phyloP scores from a whole-genome alignment of 2,888 invertebrate species.

The Schizotus pectinicornis region DNA sequence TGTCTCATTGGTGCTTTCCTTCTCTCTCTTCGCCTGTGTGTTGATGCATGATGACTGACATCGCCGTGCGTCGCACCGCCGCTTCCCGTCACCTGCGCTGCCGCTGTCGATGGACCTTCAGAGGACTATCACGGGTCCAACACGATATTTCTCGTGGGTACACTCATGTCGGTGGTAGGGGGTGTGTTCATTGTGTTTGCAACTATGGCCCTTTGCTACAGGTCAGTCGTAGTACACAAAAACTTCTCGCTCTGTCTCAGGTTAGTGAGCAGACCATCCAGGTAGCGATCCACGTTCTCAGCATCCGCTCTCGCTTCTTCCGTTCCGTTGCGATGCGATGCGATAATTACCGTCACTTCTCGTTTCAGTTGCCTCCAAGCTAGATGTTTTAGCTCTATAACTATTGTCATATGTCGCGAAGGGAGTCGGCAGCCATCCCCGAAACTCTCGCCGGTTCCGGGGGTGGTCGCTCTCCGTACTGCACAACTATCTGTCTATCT shows the following conservation, averaged over 20 bases:
- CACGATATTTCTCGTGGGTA: slow-evolving; percentile 96
- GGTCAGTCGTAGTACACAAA: slow-evolving; percentile 99
- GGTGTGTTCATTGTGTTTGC: slow-evolving; percentile 99
- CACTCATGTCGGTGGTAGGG: slow-evolving; percentile 98
- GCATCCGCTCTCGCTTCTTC: slow-evolving; percentile 55
- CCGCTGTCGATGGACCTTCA: slow-evolving; percentile 62
- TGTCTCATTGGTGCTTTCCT: slow-evolving; percentile 63
- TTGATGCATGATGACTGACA: slow-evolving; percentile 62
- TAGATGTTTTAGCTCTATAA: slow-evolving; percentile 50
- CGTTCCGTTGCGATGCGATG: slow-evolving; percentile 39
- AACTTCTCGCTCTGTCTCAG: slow-evolving; percentile 98
- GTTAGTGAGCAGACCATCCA: slow-evolving; percentile 90
- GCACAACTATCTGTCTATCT: neutral
- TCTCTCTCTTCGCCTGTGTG: slow-evolving; percentile 64
- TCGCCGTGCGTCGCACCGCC: slow-evolving; percentile 45
- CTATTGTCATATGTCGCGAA: neutral
- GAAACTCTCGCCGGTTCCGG: too few species aligned
- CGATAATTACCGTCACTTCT: slow-evolving; percentile 21
- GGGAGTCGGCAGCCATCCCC: too few species aligned
- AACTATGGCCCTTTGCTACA: slow-evolving; percentile 99
- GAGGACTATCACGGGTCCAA: slow-evolving; percentile 97
- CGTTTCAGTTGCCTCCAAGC: slow-evolving; percentile 48
- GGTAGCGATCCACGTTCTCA: slow-evolving; percentile 64
- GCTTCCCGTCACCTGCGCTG: slow-evolving; percentile 56
- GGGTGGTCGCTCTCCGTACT: too few species aligned